These are phyloP conservation scores for Monarcha castaneiventris DNA, from an alignment of 2,113 vertebrate genomes.

Conservation along the genomic window DNA sequence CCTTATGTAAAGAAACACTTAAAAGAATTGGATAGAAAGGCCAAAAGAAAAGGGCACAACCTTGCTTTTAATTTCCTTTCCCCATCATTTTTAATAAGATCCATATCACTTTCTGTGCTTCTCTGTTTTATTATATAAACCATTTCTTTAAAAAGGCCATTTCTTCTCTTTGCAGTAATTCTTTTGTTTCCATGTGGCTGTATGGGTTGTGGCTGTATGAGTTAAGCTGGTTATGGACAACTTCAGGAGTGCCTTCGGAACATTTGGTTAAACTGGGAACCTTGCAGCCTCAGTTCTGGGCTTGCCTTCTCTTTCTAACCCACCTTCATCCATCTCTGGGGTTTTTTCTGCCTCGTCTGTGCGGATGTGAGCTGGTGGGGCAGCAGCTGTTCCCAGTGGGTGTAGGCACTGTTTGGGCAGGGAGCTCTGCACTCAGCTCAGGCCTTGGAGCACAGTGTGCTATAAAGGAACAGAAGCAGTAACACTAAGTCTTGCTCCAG, in stretches of 20 bases:
- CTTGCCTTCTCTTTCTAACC: neutral
- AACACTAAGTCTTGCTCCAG: neutral
- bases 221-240: neutral
- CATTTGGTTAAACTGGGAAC: neutral
- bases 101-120: neutral
- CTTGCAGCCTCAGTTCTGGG: neutral
- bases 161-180: neutral
- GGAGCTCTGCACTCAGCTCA: neutral
- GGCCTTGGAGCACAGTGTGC: neutral
- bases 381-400: rapidly evolving
- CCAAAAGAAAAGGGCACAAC: neutral
- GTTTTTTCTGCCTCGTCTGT: rapidly evolving
- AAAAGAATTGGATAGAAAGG: neutral
- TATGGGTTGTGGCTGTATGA: neutral
- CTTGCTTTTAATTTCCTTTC: neutral
- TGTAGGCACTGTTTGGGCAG: neutral
- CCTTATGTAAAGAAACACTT: neutral
- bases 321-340: rapidly evolving
- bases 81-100: neutral
- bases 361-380: neutral
- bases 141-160: neutral
- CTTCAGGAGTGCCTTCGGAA: neutral
- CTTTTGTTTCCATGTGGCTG: neutral
- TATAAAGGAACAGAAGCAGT: neutral
- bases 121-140: neutral